phyloP scores from a whole-genome alignment of 1,140 invertebrate genomes.

The Hypothenemus hampei region DNA sequence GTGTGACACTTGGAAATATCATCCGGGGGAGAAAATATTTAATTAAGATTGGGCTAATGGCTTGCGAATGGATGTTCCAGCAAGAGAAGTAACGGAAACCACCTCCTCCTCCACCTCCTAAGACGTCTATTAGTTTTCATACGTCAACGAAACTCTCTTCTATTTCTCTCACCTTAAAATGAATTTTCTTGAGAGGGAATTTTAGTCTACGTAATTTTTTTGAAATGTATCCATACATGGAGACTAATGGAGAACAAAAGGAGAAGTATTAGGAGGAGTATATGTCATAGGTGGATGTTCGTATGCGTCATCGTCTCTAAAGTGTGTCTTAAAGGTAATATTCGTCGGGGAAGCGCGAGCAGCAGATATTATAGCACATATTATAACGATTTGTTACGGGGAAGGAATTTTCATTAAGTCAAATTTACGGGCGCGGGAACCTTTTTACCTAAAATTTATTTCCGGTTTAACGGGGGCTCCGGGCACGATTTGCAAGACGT shows the following conservation, averaged over 20 bases:
- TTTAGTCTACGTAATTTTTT: no score
- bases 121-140: conserved; percentile 29
- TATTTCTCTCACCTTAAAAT: no score
- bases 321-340: conserved; percentile 27
- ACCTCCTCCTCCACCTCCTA: conserved; percentile 14
- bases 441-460: conserved; percentile 31
- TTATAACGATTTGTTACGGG: conserved; percentile 32
- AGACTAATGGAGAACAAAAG: no score
- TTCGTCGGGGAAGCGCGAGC: conserved; percentile 14
- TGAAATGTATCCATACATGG: no score
- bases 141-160: conserved; percentile 19
- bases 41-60: conserved; percentile 30
- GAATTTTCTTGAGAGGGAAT: no score
- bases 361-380: conserved; percentile 29
- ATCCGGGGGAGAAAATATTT: conserved; percentile 27
- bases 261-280: no score
- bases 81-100: no score
- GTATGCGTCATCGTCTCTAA: conserved; percentile 23
- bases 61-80: conserved; percentile 25
- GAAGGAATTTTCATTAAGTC: conserved; percentile 32
- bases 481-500: conserved; percentile 23
- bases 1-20: conserved; percentile 29
- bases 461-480: conserved; percentile 24
- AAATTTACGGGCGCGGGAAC: conserved; percentile 27
- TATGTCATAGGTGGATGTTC: no score